Base-by-base conservation (phyloP, 1,140 invertebrate species). In the Hyles euphorbiae region DNA sequence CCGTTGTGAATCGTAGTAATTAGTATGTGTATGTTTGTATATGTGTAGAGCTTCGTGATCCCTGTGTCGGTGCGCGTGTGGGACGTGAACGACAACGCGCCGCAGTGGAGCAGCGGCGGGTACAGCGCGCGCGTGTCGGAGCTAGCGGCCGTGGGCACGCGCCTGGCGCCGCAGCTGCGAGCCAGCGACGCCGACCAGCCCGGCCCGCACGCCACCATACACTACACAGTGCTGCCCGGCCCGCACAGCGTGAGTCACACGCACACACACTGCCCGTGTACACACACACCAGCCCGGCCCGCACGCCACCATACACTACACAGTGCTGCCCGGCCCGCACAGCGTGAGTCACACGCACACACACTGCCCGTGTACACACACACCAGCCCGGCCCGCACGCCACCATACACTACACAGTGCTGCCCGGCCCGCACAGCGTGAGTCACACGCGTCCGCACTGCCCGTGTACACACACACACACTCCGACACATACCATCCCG, bases 21-120 rank as follows among this genome's bases (percentile, higher is more conserved):
- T 48, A 48, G 12, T n/a, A 22, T 48, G n/a, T 10, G 4, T 22
- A 6, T 22, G 2, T 51, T 22, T 10, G 6, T 5, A 5, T 43
- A 34, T 52, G 5, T 60, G 7, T 78, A 96, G 94, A 95, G 93
- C 65, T 96, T 97, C 75, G 93, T 95, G 6, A 96, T 98, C 74
- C 96, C 96, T 7, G 94, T 98, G 32, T 96, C 96, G 73, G 95
- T 98, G 49, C 91, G 96, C 62, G 96, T 98, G n/a, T 96, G 94
- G 32, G 97, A 98, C 88, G 96, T 95, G 12, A 98, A 98, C 81
- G 96, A 98, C 83, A 97, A 97, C 88, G 94, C 95, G 5, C 96
- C 96, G 0, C 89, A 93, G 69, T 97, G 97, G 89, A 89, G 94
- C 36, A 95, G 95, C 60, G 93, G 94, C 4, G 96, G 96, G 5